phyloP scores from a whole-genome alignment of 2,113 vertebrate genomes.

The Hystrix brachyura region DNA sequence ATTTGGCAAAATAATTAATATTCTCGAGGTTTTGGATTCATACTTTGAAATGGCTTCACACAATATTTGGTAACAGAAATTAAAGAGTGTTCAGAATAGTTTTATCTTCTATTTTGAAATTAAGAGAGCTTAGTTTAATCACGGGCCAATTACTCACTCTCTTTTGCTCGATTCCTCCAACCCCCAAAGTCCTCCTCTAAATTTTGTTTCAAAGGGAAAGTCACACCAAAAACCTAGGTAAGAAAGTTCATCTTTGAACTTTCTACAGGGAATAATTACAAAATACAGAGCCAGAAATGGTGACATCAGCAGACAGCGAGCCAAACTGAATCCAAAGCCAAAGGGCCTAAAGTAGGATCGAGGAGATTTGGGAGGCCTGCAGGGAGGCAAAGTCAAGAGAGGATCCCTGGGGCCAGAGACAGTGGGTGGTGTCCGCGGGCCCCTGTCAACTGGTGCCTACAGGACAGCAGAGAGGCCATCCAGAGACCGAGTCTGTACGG shows the following conservation, averaged over 20 bases:
- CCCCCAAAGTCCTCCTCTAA: accelerated
- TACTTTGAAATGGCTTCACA: slow-evolving; percentile 23
- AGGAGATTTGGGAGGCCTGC: not conserved
- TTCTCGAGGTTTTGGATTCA: not conserved
- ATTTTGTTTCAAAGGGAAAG: not conserved
- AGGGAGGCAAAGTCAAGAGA: not conserved
- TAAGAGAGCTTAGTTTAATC: not conserved
- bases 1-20: not conserved
- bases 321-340: not conserved
- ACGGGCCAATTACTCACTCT: not conserved
- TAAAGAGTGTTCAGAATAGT: not conserved
- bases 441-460: no score
- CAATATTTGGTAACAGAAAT: slow-evolving; percentile 31
- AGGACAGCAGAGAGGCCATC: not conserved
- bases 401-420: not conserved
- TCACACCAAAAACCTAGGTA: not conserved
- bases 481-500: accelerated
- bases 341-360: not conserved
- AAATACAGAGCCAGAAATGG: not conserved
- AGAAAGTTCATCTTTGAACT: not conserved
- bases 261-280: not conserved
- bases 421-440: not conserved
- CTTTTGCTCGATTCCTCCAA: accelerated
- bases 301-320: not conserved
- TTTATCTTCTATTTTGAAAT: not conserved